Evolutionary conservation across 2,888 invertebrate species (phyloP).

Genomic region (Athalia rosae): DNA sequence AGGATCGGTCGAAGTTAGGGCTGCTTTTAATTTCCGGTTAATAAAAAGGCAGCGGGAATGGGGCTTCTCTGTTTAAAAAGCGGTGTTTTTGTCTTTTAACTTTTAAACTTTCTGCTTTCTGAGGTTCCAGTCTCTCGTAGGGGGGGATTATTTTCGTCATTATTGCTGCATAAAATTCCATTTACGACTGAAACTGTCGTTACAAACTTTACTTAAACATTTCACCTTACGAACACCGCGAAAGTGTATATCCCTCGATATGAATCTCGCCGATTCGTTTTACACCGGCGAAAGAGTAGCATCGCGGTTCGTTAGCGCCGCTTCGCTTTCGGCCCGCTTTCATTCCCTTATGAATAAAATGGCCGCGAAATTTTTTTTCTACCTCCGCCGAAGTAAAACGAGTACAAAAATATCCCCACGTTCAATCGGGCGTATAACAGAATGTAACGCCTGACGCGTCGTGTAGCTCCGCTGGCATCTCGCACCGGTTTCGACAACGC

Average conservation of each 20-base stretch:
- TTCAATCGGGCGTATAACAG: no score
- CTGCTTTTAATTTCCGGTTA: constrained; percentile 37
- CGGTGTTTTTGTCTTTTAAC: constrained; percentile 14
- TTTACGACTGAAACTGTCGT: constrained; percentile 57
- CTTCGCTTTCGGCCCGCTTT: not conserved
- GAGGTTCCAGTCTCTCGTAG: constrained; percentile 4
- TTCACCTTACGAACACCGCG: constrained; percentile 19
- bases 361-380: not conserved
- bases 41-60: constrained; percentile 18
- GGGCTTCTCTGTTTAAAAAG: constrained; percentile 7
- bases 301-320: constrained; percentile 29
- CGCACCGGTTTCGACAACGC: no score
- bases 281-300: no score
- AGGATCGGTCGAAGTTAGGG: not conserved
- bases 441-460: no score
- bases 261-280: no score
- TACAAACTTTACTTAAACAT: constrained; percentile 34
- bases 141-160: constrained; percentile 53
- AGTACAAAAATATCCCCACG: no score
- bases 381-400: no score
- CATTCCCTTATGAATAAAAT: constrained; percentile 12
- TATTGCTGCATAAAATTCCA: constrained; percentile 57
- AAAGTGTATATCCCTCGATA: no score
- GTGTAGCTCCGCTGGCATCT: no score
- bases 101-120: constrained; percentile 45